Evolutionary conservation across 1,140 invertebrate genomes (phyloP).

Genomic region (Tetranychus urticae): DNA sequence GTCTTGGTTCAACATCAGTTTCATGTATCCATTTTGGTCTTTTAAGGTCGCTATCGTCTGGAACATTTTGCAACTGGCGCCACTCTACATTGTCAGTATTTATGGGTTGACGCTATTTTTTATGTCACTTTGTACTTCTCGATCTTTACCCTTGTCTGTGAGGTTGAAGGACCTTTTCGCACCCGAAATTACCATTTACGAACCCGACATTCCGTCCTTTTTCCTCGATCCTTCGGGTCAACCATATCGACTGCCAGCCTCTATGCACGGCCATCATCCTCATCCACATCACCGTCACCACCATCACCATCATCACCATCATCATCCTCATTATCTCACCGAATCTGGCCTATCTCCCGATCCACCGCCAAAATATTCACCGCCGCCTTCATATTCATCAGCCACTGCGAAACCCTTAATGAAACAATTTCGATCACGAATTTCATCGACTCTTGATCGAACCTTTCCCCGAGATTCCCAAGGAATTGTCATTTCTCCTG

Average conservation of each 20-base stretch:
- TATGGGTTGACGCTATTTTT: background rate
- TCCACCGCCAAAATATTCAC: constrained; percentile 74
- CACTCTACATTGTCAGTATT: constrained; percentile 35
- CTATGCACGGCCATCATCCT: no score
- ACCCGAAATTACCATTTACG: background rate
- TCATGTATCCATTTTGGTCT: constrained; percentile 40
- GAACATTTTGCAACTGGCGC: constrained; percentile 44
- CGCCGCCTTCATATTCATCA: constrained; percentile 68
- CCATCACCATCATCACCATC: constrained; percentile 8
- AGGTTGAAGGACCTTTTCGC: background rate
- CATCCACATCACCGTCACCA: constrained; percentile 7
- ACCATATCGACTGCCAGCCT: constrained; percentile 9
- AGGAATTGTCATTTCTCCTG: no score
- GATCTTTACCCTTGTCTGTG: background rate
- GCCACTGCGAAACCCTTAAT: constrained; percentile 33
- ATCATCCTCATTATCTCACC: no score
- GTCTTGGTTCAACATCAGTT: constrained; percentile 29
- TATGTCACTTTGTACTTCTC: background rate
- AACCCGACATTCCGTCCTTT: background rate
- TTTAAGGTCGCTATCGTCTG: constrained; percentile 49
- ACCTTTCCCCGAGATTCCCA: background rate
- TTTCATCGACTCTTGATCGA: background rate
- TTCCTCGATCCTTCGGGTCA: background rate
- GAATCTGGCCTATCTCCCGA: constrained; percentile 23
- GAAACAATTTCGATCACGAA: background rate